Evolutionary conservation across 2,113 vertebrate species (phyloP), one percentile per base, ranked within the genome.

Genomic region (Acanthochromis polyacanthus): DNA sequence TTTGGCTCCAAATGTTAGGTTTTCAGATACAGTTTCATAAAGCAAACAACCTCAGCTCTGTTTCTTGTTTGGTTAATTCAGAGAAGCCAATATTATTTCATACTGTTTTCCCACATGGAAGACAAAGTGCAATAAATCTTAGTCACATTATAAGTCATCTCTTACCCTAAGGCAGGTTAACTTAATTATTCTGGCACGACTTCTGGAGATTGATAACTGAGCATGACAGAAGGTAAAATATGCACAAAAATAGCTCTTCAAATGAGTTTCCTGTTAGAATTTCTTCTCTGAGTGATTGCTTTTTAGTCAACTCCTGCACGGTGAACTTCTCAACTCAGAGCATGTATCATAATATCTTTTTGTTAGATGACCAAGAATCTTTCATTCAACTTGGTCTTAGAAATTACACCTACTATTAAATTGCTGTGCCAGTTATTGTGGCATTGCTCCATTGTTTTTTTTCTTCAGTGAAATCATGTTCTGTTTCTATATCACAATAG

Each of bases 61-160:
- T 72, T 62, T 69, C 23, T 38, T 5, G 4, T 12, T 9, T 25
- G 15, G 74, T 58, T 75, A 9, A 57, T 62, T 71, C 5, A 19
- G 62, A 4, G 20, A 59, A 59, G 52, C 22, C 19, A 71, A 28
- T 71, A 52, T 25, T 46, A 68, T 68, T 66, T 51, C 28, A 57
- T 32, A 75, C 53, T 62, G 52, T 64, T 64, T 72, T 69, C 9
- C 40, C 23, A 59, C 22, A 56, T 55, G 4, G n/a, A 57, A 20
- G 5, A 9, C n/a, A 51, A 77, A 50, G 51, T 20, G 22, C 15
- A 46, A 75, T 83, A 32, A 40, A 55, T 63, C 67, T 69, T 53
- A 63, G 46, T 57, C 30, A 51, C 22, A 55, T 68, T 30, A 48
- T 38, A 53, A 43, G 17, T 59, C 53, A 81, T 78, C 57, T 78